Conservation (phyloP, 2,113 vertebrate genomes). For the Tylochromis polylepis region DNA sequence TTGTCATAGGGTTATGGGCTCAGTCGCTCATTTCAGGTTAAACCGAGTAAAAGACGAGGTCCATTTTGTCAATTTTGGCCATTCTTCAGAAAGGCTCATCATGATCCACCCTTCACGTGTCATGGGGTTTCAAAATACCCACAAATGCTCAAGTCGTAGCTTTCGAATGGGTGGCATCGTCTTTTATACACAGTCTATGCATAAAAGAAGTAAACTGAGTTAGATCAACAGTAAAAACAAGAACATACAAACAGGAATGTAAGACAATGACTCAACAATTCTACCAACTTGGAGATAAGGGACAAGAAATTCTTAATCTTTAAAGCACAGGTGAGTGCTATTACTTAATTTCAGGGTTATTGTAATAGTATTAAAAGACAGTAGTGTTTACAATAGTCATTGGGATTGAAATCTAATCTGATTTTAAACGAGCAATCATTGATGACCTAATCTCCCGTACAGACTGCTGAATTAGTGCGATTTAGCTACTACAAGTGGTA, state of each 20-base stretch:
- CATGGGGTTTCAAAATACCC: neutral
- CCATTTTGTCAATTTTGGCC: accelerated
- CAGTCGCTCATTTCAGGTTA: neutral
- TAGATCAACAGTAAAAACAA: neutral
- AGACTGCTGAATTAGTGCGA: neutral
- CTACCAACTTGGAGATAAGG: neutral
- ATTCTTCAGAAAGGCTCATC: accelerated
- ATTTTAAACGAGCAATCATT: accelerated
- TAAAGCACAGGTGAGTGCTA: neutral
- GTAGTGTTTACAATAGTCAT: neutral
- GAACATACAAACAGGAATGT: neutral
- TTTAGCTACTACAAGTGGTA: neutral
- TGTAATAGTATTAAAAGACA: neutral
- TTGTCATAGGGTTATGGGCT: neutral
- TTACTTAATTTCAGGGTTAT: neutral
- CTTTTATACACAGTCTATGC: neutral
- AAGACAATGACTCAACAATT: neutral
- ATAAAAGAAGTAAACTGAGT: neutral
- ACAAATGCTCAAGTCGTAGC: neutral
- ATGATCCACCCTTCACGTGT: neutral
- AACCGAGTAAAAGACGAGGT: neutral
- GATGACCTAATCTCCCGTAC: neutral
- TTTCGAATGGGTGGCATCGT: neutral
- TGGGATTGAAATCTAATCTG: neutral
- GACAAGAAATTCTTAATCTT: neutral